Evolutionary conservation across 2,113 vertebrate species (phyloP).

Genomic region (Macaca mulatta): DNA sequence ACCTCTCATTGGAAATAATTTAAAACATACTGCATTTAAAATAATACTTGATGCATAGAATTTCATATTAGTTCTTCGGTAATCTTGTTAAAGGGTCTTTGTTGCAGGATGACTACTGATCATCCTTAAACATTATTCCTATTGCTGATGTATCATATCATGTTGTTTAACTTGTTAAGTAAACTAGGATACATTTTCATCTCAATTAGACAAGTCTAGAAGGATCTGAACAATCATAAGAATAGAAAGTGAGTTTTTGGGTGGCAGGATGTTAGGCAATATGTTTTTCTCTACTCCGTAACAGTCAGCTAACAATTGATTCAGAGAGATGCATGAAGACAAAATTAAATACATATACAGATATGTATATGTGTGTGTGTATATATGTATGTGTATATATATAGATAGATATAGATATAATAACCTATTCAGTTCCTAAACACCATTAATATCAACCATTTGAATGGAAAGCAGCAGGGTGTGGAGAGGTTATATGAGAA

Average conservation of each 20-base stretch:
- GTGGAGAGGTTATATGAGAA: neutral
- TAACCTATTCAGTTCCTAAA: neutral
- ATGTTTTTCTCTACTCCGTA: neutral
- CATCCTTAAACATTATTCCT: neutral
- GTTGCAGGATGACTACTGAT: no score
- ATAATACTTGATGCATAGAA: neutral
- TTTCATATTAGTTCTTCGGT: neutral
- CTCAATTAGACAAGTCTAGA: neutral
- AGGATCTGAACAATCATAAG: neutral
- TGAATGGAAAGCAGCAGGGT: neutral
- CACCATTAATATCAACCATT: neutral
- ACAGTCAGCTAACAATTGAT: neutral
- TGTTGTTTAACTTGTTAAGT: neutral
- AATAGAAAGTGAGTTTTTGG: neutral
- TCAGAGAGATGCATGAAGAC: neutral
- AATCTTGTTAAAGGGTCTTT: neutral
- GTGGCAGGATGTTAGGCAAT: neutral
- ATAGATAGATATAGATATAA: neutral
- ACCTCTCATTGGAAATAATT: neutral
- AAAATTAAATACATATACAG: neutral
- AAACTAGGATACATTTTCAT: neutral
- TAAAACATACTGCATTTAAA: neutral
- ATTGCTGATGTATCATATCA: no score
- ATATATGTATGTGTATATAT: neutral
- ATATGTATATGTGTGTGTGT: no score